Base-by-base conservation (phyloP, 2,888 invertebrate genomes). In the Suillia variegata region DNA sequence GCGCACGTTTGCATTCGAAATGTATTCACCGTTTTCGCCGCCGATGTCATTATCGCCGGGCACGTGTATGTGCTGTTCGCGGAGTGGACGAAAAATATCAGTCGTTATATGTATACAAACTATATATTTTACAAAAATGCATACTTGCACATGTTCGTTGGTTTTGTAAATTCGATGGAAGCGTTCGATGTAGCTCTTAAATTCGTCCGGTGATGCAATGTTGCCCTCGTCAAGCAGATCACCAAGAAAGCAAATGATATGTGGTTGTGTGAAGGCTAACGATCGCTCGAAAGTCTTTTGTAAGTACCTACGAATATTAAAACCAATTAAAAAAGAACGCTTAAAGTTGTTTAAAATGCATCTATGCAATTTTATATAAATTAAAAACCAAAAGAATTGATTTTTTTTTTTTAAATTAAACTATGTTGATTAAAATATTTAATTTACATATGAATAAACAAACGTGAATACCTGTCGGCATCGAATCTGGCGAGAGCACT, bases 1-100 rank as follows among this genome's bases (percentile, higher is more conserved):
- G 15, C 84, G 80, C 5, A 91, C 78, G 82, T 93, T 93, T n/a
- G 86, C 80, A 49, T 83, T 81, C 20, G 87, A 87, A 56, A 83
- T 81, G 45, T 93, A 87, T 34, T 87, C 85, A 71, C 91, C 89
- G 62, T 86, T 89, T 82, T 98, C 98, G 13, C 98, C 98, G 6
- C 98, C 98, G 60, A 98, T 94, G 77, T 98, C 98, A 82, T 98
- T 98, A 80, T 98, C 98, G 4, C 98, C 98, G 18, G 97, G 94
- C 63, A 98, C 81, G 85, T 91, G 96, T 55, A 98, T 85, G 82
- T 87, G 87, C 91, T 92, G n/a, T n/a, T n/a, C n/a, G n/a, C n/a
- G n/a, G n/a, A n/a, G n/a, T n/a, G n/a, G n/a, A n/a, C n/a, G 13
- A 12, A 42, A 42, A 42, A 5, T 17, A 42, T n/a, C n/a, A n/a